phyloP scores from a whole-genome alignment of 1,140 invertebrate genomes.

The Bombus affinis region DNA sequence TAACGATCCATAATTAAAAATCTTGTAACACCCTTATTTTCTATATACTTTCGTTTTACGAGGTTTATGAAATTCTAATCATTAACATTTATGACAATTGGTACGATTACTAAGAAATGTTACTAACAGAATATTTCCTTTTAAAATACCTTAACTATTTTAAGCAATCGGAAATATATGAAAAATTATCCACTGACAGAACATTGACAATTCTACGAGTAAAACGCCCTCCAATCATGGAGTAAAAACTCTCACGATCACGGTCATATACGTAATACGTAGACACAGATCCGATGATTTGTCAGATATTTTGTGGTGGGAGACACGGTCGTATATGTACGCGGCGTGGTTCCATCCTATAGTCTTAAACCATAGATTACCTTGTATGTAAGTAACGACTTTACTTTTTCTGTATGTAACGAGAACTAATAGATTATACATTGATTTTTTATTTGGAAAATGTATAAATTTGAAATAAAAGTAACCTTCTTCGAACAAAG shows the following conservation, averaged over 20 bases:
- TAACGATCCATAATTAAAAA: neutral
- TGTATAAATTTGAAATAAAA: slow-evolving; percentile 3
- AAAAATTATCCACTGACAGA: slow-evolving; percentile 18
- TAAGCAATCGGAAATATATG: slow-evolving; percentile 8
- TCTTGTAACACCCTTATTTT: neutral
- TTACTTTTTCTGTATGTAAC: neutral
- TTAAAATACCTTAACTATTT: slow-evolving; percentile 26
- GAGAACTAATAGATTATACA: neutral
- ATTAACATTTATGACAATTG: neutral
- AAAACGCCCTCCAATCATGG: slow-evolving; percentile 45
- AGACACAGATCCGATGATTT: neutral
- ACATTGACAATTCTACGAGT: slow-evolving; percentile 32
- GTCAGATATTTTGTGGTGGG: no score
- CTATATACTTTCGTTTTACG: neutral
- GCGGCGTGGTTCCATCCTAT: neutral
- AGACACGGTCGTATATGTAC: no score
- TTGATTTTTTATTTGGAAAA: neutral
- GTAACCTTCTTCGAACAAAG: neutral
- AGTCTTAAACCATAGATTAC: neutral
- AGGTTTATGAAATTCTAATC: neutral
- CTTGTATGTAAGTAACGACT: neutral
- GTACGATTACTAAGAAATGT: neutral
- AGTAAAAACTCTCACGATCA: slow-evolving; percentile 4
- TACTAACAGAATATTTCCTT: neutral
- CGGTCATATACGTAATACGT: neutral